phyloP scores from a whole-genome alignment of 1,140 invertebrate species.

The Trichonephila clavata region DNA sequence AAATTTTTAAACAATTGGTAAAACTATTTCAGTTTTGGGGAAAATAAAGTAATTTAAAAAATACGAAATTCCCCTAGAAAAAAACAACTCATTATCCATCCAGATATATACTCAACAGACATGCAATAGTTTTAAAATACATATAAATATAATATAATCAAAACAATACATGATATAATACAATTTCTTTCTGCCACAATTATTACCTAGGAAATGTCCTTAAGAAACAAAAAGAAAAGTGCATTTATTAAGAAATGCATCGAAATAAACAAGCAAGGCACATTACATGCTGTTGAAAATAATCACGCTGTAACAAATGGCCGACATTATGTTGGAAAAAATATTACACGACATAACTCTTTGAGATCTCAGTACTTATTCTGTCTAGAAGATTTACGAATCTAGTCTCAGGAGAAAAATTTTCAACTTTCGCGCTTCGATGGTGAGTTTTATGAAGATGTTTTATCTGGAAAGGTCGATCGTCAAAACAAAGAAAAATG shows the following conservation, averaged over 20 bases:
- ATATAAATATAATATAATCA: background rate
- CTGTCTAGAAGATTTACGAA: background rate
- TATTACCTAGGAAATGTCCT: background rate
- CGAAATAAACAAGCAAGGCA: background rate
- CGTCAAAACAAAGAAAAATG: no score
- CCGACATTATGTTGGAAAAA: slow-evolving; percentile 1
- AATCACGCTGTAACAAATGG: slow-evolving; percentile 35
- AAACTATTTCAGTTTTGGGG: no score
- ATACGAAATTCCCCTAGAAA: no score
- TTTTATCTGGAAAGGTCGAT: background rate
- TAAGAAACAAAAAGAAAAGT: background rate
- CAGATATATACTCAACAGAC: no score
- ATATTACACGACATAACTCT: background rate
- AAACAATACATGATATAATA: background rate
- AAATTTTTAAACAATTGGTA: no score
- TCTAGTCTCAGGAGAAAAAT: background rate
- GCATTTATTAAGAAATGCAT: background rate
- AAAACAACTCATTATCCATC: no score
- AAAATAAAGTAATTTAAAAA: no score
- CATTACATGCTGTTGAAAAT: background rate
- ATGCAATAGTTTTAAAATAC: no score
- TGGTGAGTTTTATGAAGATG: background rate
- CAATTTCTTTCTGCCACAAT: background rate
- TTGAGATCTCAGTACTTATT: background rate
- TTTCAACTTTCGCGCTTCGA: background rate